Conservation (phyloP, 2,113 vertebrate species). For the Phyllopteryx taeniolatus region DNA sequence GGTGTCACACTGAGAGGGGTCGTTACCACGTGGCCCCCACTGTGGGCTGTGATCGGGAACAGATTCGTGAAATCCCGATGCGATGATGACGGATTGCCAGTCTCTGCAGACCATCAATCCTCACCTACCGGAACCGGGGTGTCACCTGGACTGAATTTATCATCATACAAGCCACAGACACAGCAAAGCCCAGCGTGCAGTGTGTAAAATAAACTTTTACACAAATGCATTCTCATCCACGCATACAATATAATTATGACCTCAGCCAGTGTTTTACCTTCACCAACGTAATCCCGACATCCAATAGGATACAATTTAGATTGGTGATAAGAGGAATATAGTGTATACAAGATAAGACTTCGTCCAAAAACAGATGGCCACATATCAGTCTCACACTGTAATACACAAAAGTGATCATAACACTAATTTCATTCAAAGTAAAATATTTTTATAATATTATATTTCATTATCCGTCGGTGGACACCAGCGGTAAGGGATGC, state of each 20-base stretch:
- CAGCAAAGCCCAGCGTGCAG: slow-evolving; percentile 38
- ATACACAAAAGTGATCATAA: background rate
- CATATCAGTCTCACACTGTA: slow-evolving; percentile 18
- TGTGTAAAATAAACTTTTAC: slow-evolving; percentile 37
- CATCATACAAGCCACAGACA: slow-evolving; percentile 74
- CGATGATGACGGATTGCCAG: slow-evolving; percentile 85
- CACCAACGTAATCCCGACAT: slow-evolving; percentile 18
- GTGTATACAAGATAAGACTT: slow-evolving; percentile 32
- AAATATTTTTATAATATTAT: no score
- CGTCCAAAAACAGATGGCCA: slow-evolving; percentile 36
- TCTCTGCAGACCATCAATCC: slow-evolving; percentile 87
- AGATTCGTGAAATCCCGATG: slow-evolving; percentile 93
- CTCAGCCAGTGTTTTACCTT: slow-evolving; percentile 20
- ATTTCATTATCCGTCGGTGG: no score
- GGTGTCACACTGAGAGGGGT: slow-evolving; percentile 85
- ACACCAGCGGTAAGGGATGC: no score
- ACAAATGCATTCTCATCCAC: slow-evolving; percentile 28
- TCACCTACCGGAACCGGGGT: slow-evolving; percentile 77
- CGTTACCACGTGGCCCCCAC: slow-evolving; percentile 85
- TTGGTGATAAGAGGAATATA: slow-evolving; percentile 49
- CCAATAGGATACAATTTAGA: slow-evolving; percentile 41
- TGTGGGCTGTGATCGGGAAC: slow-evolving; percentile 88
- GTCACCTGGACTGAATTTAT: slow-evolving; percentile 90
- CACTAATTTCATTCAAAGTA: background rate
- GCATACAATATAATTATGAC: slow-evolving; percentile 41